Base-by-base conservation (phyloP, 2,888 invertebrate species). In the Anthophora plumipes region DNA sequence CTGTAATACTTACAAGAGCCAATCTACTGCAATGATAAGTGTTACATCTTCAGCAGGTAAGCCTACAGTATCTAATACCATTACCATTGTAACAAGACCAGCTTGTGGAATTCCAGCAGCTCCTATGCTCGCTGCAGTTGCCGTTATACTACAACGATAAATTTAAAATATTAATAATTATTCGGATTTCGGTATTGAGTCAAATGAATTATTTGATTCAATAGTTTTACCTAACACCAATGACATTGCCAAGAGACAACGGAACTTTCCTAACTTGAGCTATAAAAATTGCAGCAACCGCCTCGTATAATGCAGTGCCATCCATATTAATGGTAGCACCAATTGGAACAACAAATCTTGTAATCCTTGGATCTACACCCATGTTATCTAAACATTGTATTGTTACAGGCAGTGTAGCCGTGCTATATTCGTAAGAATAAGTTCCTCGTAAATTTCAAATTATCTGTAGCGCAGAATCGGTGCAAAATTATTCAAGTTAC, bases 241-340 rank as follows among this genome's bases (percentile, higher is more conserved):
- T 95, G 85, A 99, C 96, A 92, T 97, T 96, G 61, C 98, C 98
- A 83, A 98, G 96, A 11, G 96, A 96, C 94, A 99, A 95, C 17
- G 96, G 94, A 77, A 98, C 95, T 85, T 96, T 95, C 90, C 98
- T 95, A 78, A 98, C 95, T 94, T 99, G 99, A 12, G 99, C 98
- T 85, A 99, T 99, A 92, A 99, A 99, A 85, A 99, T 97, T 17
- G 99, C 99, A 0, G 99, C 99, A 1, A 99, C 98, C 0, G 99
- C 99, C 93, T 99, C 99, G 92, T 99, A 99, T 39, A 99, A 94
- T 0, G 99, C 99, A 0, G 98, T 98, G 20, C 98, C 98, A 92
- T 99, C 98, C 98, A 99, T 99, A 94, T 99, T 99, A 92, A 99
- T 98, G 59, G 99, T 99, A 41, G 99, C 98, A 8, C 99, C 99